Percentiles rank a stretch among this genome's conserved stretches.
Evolutionary conservation across 1,140 invertebrate species (phyloP).

Genomic region (Monochamus saltuarius): DNA sequence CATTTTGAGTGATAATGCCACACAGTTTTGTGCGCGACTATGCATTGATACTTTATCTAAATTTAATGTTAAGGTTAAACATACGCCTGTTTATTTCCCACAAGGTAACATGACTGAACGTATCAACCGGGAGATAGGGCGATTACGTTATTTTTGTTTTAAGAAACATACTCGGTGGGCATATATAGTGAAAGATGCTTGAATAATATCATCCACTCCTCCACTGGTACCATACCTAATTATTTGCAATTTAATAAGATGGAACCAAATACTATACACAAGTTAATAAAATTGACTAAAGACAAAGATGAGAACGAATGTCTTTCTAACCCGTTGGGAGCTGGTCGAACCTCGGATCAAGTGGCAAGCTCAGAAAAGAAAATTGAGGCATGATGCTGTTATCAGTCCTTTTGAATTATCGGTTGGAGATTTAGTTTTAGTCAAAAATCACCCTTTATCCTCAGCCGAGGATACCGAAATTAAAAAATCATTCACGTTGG

Average conservation of each 20-base stretch:
- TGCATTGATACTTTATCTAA: not conserved
- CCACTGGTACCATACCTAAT: not conserved
- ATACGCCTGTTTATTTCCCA: constrained; percentile 17
- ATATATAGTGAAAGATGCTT: not conserved
- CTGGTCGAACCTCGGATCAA: not conserved
- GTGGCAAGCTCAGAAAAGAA: not conserved
- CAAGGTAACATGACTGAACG: constrained; percentile 8
- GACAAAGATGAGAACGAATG: not conserved
- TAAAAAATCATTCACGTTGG: too few species aligned
- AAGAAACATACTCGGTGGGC: constrained; percentile 15
- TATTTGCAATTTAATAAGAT: not conserved
- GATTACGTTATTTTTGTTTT: constrained; percentile 10
- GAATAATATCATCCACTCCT: not conserved
- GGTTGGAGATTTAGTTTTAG: not conserved
- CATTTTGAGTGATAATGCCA: constrained; percentile 9
- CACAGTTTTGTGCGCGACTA: constrained; percentile 3
- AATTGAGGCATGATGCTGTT: not conserved
- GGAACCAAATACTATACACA: not conserved
- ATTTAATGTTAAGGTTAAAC: not conserved
- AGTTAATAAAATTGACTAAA: not conserved
- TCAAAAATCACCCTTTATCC: not conserved
- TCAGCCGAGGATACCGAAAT: not conserved
- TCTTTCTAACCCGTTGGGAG: not conserved
- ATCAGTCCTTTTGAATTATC: not conserved
- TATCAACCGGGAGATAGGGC: constrained; percentile 4